A percentile compares a stretch with the other conserved stretches of the same genome.
Conservation (phyloP, 2,113 vertebrate species). For the Zapornia atra region DNA sequence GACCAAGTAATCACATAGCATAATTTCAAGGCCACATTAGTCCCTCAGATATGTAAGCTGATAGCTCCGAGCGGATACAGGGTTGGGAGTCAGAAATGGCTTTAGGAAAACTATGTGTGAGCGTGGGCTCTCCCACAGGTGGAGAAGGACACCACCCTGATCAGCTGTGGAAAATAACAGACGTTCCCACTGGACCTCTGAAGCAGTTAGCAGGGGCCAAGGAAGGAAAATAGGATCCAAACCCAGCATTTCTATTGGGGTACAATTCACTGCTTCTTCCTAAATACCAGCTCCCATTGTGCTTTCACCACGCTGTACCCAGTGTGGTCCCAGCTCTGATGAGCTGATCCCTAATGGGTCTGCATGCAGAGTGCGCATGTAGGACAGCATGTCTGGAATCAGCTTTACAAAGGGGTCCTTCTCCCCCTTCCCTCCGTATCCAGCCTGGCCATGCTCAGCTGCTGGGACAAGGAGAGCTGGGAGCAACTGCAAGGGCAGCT, state of each 20-base stretch:
- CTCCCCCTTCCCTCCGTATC: background rate
- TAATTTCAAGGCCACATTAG: background rate
- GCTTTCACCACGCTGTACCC: background rate
- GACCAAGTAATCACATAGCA: background rate
- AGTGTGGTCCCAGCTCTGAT: background rate
- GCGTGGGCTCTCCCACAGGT: background rate
- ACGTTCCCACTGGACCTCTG: background rate
- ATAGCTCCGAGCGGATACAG: background rate
- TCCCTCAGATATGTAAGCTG: background rate
- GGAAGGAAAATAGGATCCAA: background rate
- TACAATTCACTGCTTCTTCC: background rate
- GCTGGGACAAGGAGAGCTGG: slow-evolving; percentile 2
- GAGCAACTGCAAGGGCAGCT: slow-evolving; percentile 52
- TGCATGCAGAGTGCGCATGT: background rate
- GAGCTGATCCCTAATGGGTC: background rate
- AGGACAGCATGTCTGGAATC: slow-evolving; percentile 31
- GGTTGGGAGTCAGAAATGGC: background rate
- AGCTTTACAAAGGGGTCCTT: background rate
- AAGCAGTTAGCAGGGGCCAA: background rate
- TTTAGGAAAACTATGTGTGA: background rate
- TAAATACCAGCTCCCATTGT: background rate
- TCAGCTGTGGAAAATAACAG: background rate
- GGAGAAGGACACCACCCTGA: background rate
- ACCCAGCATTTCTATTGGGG: background rate
- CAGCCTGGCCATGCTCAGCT: slow-evolving; percentile 12